A percentile compares a stretch with the other conserved stretches of the same genome.
Evolutionary conservation across 2,888 invertebrate species (phyloP).

Genomic region (Chaitophorus viminalis): DNA sequence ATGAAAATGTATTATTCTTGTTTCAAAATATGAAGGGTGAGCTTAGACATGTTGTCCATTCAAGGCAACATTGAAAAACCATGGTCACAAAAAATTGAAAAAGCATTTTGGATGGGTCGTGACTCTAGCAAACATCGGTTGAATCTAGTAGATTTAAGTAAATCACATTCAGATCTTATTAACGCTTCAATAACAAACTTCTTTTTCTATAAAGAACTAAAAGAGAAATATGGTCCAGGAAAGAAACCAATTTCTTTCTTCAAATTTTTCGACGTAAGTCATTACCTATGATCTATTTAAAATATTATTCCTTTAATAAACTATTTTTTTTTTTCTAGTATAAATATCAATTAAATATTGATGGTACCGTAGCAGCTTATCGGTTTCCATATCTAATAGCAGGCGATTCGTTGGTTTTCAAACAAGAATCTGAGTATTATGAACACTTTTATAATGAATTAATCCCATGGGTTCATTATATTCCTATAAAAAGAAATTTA

Average conservation of each 20-base stretch:
- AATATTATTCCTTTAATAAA: not conserved
- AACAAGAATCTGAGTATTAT: conserved; percentile 93
- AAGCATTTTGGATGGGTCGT: conserved; percentile 91
- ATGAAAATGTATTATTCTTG: not conserved
- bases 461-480: conserved; percentile 80
- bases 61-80: conserved; percentile 78
- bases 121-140: conserved; percentile 89
- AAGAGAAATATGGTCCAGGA: conserved; percentile 86
- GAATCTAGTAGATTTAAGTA: conserved; percentile 81
- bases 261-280: conserved; percentile 90
- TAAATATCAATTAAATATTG: conserved; percentile 93
- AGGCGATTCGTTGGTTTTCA: conserved; percentile 88
- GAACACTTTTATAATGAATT: conserved; percentile 91
- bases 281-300: not conserved
- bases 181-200: conserved; percentile 95
- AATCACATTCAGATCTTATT: conserved; percentile 79
- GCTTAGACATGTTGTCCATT: conserved; percentile 88
- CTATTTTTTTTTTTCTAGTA: conserved; percentile 74
- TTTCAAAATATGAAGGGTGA: conserved; percentile 73
- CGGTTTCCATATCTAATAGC: conserved; percentile 90
- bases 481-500: conserved; percentile 83
- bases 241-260: conserved; percentile 87
- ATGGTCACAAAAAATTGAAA: conserved; percentile 81
- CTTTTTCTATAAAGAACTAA: conserved; percentile 91
- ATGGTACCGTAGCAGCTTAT: conserved; percentile 97